Percentiles rank a stretch among this genome's conserved stretches.
Evolutionary conservation across 2,797 vertebrate species (phyloP).

Genomic region (Amblyraja radiata): DNA sequence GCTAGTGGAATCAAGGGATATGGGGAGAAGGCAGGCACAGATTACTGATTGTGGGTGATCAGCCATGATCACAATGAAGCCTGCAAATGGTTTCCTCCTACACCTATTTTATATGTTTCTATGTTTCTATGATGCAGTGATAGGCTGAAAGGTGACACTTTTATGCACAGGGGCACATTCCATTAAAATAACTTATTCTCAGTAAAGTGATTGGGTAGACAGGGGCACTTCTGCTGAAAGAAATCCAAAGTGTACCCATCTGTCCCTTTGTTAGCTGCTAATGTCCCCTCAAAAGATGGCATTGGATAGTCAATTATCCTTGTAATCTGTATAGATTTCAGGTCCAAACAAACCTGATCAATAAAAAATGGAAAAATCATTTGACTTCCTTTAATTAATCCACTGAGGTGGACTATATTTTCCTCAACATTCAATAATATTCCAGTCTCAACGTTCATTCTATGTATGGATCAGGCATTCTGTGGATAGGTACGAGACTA

Average conservation of each 20-base stretch:
- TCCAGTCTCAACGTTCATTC: background rate
- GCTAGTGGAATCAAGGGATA: too few species aligned
- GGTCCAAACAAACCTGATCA: background rate
- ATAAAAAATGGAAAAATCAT: background rate
- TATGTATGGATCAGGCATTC: background rate
- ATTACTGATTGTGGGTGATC: too few species aligned
- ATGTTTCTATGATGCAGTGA: background rate
- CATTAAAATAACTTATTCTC: background rate
- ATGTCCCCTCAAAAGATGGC: background rate
- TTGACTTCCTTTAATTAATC: background rate
- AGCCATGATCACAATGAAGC: too few species aligned
- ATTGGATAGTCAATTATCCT: background rate
- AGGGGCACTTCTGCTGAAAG: background rate
- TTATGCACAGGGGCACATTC: background rate
- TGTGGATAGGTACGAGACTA: too few species aligned
- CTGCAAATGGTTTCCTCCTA: too few species aligned
- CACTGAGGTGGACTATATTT: background rate
- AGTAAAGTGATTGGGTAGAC: background rate
- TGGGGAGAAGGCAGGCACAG: too few species aligned
- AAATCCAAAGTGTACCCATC: background rate
- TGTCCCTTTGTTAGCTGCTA: background rate
- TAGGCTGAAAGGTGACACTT: background rate
- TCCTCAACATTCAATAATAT: background rate
- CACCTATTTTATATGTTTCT: too few species aligned
- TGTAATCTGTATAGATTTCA: background rate